Evolutionary conservation across 2,888 invertebrate species (phyloP).

Genomic region (Pseudococcus jackbeardsleyi): DNA sequence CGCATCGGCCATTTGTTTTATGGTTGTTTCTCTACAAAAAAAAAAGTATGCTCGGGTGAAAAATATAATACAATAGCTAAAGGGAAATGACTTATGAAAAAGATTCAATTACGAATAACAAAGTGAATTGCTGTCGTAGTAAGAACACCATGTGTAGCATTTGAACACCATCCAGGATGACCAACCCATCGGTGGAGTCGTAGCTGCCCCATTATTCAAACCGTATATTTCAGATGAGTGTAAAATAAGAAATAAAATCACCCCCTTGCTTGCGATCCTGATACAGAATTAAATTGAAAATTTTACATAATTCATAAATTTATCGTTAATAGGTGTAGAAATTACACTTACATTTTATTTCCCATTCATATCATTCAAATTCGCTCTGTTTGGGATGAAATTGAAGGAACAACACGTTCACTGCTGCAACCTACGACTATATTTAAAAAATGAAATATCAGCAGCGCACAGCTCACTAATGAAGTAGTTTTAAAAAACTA

Average conservation of each 20-base stretch:
- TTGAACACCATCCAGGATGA: constrained; percentile 78
- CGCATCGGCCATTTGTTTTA: constrained; percentile 73
- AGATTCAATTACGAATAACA: constrained; percentile 32
- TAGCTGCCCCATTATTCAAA: constrained; percentile 77
- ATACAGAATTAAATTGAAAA: no score
- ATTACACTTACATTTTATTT: neutral
- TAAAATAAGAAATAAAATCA: neutral
- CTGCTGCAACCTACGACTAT: neutral
- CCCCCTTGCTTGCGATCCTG: neutral
- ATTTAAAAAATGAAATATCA: neutral
- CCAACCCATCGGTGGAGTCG: constrained; percentile 82
- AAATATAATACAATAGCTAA: neutral
- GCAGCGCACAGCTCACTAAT: neutral
- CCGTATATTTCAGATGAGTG: neutral
- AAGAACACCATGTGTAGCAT: constrained; percentile 76
- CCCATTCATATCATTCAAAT: neutral
- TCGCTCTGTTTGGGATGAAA: neutral
- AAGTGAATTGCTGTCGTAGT: constrained; percentile 72
- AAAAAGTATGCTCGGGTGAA: neutral
- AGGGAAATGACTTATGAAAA: neutral
- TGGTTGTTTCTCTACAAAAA: constrained; percentile 73
- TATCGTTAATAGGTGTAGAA: neutral
- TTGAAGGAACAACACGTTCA: neutral
- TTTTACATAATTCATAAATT: no score
- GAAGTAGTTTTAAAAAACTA: neutral